Conservation (phyloP, 2,888 invertebrate species). For the Limnephilus auricula region DNA sequence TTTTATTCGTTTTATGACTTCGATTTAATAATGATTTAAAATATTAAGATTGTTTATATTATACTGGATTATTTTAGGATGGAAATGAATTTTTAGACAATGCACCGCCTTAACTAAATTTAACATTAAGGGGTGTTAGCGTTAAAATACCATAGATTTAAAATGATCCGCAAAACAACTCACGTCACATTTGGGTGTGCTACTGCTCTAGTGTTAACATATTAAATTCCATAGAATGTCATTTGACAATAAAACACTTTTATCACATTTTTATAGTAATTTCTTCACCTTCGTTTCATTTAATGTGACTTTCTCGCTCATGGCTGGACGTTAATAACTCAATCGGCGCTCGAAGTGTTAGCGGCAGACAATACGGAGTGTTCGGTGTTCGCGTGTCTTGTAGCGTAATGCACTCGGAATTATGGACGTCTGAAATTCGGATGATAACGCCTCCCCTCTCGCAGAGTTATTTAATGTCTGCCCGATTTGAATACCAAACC, state of each 20-base stretch:
- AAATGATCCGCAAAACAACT: not conserved
- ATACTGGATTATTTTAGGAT: too few species aligned
- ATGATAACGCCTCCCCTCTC: constrained; percentile 50
- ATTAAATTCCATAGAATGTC: not conserved
- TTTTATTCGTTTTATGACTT: too few species aligned
- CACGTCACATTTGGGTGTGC: not conserved
- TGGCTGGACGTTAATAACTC: not conserved
- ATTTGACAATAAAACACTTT: not conserved
- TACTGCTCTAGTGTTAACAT: not conserved
- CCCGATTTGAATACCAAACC: constrained; percentile 57
- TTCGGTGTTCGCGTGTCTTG: constrained; percentile 42
- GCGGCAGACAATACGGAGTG: constrained; percentile 30
- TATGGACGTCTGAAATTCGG: constrained; percentile 52
- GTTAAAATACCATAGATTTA: too few species aligned
- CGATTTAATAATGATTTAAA: too few species aligned
- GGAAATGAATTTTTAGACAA: too few species aligned
- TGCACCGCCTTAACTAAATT: too few species aligned
- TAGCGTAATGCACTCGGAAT: constrained; percentile 29
- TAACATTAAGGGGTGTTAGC: too few species aligned
- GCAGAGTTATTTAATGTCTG: constrained; percentile 56
- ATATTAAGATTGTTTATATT: too few species aligned
- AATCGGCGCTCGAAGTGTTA: constrained; percentile 19
- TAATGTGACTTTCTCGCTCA: not conserved
- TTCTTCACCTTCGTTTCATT: not conserved
- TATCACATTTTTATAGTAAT: not conserved